Evolutionary conservation across 1,140 invertebrate genomes (phyloP).

Genomic region (Euborellia annulipes): DNA sequence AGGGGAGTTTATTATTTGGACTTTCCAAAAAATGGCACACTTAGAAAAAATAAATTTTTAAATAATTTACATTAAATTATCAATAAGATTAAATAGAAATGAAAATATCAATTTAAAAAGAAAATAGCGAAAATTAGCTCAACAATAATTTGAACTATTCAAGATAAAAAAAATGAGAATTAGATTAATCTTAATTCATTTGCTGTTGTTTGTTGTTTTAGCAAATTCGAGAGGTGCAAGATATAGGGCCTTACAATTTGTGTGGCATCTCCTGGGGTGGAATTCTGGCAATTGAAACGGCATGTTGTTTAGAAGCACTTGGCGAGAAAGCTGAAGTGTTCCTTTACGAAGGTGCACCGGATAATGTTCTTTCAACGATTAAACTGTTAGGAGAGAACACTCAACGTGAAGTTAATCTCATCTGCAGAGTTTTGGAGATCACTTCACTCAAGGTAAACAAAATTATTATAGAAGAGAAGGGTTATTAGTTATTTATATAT

Average conservation of each 20-base stretch:
- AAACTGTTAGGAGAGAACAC: neutral
- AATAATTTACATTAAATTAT: no score
- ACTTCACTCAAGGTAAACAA: neutral
- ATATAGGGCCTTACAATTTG: slow-evolving; percentile 21
- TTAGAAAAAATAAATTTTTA: no score
- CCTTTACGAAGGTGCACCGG: slow-evolving; percentile 24
- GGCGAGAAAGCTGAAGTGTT: slow-evolving; percentile 19
- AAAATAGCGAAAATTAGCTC: no score
- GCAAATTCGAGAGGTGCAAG: neutral
- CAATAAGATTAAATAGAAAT: no score
- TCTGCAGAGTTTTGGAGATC: neutral
- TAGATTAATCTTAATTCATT: no score
- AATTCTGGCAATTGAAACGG: slow-evolving; percentile 22
- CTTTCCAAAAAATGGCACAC: no score
- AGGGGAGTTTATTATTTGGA: no score
- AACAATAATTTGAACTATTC: no score
- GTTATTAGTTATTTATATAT: no score
- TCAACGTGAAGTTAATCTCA: neutral
- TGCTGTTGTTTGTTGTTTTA: neutral
- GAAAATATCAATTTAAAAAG: no score
- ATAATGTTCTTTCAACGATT: slow-evolving; percentile 14
- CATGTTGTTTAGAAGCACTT: slow-evolving; percentile 19
- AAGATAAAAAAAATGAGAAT: no score
- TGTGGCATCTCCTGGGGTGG: slow-evolving; percentile 25
- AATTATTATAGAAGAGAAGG: no score